phyloP scores from a whole-genome alignment of 1,140 invertebrate genomes.

The Lysiphlebus fabarum region DNA sequence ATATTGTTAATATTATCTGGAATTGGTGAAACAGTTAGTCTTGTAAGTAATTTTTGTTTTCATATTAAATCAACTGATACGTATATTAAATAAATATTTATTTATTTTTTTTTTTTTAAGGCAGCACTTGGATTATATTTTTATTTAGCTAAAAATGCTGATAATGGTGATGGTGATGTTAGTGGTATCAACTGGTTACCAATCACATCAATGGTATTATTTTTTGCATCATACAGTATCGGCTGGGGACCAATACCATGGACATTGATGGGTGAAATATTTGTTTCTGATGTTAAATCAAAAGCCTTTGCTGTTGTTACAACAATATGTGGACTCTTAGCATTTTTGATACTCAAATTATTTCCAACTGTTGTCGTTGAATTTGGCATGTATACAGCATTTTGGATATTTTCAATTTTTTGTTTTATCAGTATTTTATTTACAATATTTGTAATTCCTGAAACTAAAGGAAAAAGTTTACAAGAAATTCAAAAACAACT shows the following conservation, averaged over 20 bases:
- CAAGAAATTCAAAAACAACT: conserved; percentile 69
- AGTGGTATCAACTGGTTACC: conserved; percentile 62
- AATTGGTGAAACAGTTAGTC: conserved; percentile 58
- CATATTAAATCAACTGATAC: too few species aligned
- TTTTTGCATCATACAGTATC: conserved; percentile 66
- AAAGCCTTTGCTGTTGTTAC: conserved; percentile 72
- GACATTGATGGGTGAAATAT: conserved; percentile 81
- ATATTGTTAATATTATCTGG: conserved; percentile 69
- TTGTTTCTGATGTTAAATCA: conserved; percentile 73
- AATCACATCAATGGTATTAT: conserved; percentile 63
- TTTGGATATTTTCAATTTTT: conserved; percentile 73
- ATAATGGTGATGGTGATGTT: conserved; percentile 43
- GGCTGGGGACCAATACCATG: conserved; percentile 82
- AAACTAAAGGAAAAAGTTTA: conserved; percentile 74
- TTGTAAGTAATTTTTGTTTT: conserved; percentile 34
- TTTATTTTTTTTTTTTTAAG: conserved; percentile 38
- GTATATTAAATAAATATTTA: too few species aligned
- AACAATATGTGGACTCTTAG: conserved; percentile 73
- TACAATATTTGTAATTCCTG: conserved; percentile 66
- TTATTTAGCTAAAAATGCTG: conserved; percentile 49
- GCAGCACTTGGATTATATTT: conserved; percentile 63
- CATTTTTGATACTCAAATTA: conserved; percentile 76
- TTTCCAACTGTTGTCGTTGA: conserved; percentile 61
- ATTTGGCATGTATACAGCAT: conserved; percentile 65
- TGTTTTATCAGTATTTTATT: conserved; percentile 61